phyloP scores from a whole-genome alignment of 2,113 vertebrate species.

The Chaetura pelagica region DNA sequence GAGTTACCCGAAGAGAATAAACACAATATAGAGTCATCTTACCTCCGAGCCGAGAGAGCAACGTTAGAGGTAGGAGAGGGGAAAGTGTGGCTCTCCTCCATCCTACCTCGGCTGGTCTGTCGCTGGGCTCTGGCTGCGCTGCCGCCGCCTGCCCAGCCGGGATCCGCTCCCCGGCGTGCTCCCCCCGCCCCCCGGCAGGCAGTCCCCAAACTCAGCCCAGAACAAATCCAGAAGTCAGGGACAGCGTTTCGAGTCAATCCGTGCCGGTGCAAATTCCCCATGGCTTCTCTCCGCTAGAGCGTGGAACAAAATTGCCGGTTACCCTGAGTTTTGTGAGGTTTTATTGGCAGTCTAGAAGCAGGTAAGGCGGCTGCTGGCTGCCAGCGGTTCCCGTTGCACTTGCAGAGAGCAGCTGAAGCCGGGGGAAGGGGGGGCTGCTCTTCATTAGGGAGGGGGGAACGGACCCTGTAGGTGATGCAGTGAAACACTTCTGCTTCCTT shows the following conservation, averaged over 20 bases:
- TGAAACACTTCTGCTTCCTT: conserved; percentile 57
- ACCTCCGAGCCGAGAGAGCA: conserved; percentile 68
- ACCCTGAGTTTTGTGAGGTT: conserved; percentile 55
- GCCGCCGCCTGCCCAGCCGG: conserved; percentile 61
- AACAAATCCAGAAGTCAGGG: conserved; percentile 64
- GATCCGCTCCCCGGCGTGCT: conserved; percentile 38
- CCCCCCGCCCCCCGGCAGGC: conserved; percentile 60
- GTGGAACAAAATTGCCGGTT: conserved; percentile 65
- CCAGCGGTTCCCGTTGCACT: conserved; percentile 54
- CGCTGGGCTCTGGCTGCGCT: conserved; percentile 45
- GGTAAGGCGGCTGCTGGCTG: conserved; percentile 74
- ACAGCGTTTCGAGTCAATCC: conserved; percentile 66
- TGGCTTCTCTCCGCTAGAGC: conserved; percentile 58
- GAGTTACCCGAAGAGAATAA: conserved; percentile 51
- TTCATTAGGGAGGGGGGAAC: conserved; percentile 55
- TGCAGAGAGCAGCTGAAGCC: conserved; percentile 42
- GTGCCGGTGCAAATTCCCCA: conserved; percentile 14
- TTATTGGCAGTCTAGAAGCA: conserved; percentile 61
- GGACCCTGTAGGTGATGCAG: conserved; percentile 71
- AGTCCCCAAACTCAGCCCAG: conserved; percentile 70
- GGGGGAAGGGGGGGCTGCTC: conserved; percentile 51
- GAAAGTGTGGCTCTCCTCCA: conserved; percentile 12
- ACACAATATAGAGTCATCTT: conserved; percentile 59
- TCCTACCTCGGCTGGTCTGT: conserved; percentile 48
- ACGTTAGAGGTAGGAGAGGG: conserved; percentile 44